phyloP scores from a whole-genome alignment of 2,797 vertebrate genomes.

The Chloroceryle amazona region DNA sequence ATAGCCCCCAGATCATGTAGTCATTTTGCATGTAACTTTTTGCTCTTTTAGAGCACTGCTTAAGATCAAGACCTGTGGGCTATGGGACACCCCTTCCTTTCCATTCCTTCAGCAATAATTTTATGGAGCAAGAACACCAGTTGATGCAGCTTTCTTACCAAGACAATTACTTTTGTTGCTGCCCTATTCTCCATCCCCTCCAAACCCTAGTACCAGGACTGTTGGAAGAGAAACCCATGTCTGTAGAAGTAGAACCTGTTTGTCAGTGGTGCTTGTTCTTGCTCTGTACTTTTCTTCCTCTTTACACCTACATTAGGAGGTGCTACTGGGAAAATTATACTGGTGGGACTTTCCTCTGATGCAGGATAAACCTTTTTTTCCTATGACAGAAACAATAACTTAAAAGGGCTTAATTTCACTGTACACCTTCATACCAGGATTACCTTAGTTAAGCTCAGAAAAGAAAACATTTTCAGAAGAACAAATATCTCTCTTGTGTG shows the following conservation, averaged over 20 bases:
- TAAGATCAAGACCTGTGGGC: background rate
- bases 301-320: background rate
- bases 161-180: background rate
- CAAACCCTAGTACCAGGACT: background rate
- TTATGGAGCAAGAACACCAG: background rate
- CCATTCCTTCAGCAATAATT: background rate
- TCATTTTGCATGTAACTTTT: background rate
- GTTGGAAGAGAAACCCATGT: background rate
- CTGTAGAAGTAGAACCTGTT: background rate
- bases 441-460: background rate
- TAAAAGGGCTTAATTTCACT: background rate
- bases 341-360: background rate
- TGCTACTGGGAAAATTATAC: background rate
- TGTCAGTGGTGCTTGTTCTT: background rate
- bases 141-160: background rate
- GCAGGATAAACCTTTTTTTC: background rate
- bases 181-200: background rate
- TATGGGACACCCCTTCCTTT: background rate
- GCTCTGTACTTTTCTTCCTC: background rate
- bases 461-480: background rate
- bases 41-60: accelerated
- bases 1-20: background rate
- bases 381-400: background rate
- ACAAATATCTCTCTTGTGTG: background rate
- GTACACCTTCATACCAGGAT: background rate